Base-by-base conservation (phyloP, 2,888 invertebrate genomes). In the Leuctra nigra region DNA sequence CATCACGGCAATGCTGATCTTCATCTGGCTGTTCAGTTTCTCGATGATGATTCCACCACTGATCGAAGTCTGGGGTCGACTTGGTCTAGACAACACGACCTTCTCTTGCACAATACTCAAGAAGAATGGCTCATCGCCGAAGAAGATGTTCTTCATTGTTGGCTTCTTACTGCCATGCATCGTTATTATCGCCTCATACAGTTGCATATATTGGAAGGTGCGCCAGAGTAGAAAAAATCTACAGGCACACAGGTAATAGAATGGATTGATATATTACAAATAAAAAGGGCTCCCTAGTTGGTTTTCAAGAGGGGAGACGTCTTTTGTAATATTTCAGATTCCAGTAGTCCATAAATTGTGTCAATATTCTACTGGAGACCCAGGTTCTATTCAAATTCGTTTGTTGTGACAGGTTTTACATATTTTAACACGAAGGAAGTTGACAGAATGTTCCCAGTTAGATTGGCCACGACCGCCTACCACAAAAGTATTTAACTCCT, bases 51-150 rank as follows among this genome's bases (percentile, higher is more conserved):
- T 90, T 22, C 91, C 90, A 3, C 87, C 92, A 0, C 74, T 91
- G 20, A 71, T 90, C 9, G 91, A 86, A 54, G 73, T 88, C 16
- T 93, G 92, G 92, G 93, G 93, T 14, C 82, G 80, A 64, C 77
- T 94, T 61, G 93, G 92, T 0, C 74, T 91, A 35, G 86, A 91
- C 64, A 75, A 79, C 24, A 77, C 80, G 18, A 90, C 91, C 1
- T 93, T 92, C 70, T 92, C 92, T 0, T 94, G 94, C 71, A 94
- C 93, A 20, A 91, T 93, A 64, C 75, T 92, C 50, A 79, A 81
- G 61, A 86, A 88, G 67, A 77, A 87, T 67, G 87, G 86, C 38
- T 77, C 72, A 61, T 91, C 91, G 1, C 91, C 91, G 2, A 91
- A 91, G 74, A 91, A 90, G 69, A 81, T 85, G 56, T 76, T 92